These are phyloP conservation scores for Myotis planiceps DNA, from an alignment of 2,797 vertebrate genomes.

Conservation along the genomic window DNA sequence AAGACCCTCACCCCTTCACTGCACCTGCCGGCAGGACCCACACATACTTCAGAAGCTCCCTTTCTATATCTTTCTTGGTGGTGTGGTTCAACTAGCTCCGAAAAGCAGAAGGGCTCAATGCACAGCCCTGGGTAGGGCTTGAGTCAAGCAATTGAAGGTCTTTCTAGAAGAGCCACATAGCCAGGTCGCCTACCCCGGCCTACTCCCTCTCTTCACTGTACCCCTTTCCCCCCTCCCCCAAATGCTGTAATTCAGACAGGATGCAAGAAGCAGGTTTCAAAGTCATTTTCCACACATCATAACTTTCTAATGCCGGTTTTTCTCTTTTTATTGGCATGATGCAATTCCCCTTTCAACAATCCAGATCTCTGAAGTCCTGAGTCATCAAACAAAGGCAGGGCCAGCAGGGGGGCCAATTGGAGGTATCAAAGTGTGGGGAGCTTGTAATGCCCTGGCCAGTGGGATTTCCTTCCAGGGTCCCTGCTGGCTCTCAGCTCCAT, in stretches of 20 bases:
- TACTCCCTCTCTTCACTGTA: background rate
- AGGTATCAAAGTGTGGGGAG: background rate
- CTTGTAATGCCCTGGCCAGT: background rate
- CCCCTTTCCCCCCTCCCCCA: fast-evolving
- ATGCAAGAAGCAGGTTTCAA: background rate
- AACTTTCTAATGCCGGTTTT: constrained; percentile 48
- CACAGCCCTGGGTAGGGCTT: background rate
- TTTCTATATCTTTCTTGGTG: background rate
- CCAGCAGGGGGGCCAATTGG: background rate
- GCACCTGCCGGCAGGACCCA: background rate
- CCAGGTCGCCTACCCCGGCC: background rate
- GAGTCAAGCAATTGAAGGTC: background rate
- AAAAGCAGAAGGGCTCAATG: background rate
- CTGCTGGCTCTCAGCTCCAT: background rate
- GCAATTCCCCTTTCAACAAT: constrained; percentile 42
- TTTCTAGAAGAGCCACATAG: background rate
- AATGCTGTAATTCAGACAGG: background rate
- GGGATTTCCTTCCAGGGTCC: background rate
- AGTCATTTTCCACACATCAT: background rate
- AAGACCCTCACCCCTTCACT: background rate
- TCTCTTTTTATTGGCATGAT: constrained; percentile 7
- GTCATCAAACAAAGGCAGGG: constrained; percentile 40
- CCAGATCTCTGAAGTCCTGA: constrained; percentile 49
- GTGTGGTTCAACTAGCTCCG: background rate
- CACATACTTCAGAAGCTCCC: background rate